phyloP scores from a whole-genome alignment of 2,113 vertebrate genomes.

The Mus pahari region DNA sequence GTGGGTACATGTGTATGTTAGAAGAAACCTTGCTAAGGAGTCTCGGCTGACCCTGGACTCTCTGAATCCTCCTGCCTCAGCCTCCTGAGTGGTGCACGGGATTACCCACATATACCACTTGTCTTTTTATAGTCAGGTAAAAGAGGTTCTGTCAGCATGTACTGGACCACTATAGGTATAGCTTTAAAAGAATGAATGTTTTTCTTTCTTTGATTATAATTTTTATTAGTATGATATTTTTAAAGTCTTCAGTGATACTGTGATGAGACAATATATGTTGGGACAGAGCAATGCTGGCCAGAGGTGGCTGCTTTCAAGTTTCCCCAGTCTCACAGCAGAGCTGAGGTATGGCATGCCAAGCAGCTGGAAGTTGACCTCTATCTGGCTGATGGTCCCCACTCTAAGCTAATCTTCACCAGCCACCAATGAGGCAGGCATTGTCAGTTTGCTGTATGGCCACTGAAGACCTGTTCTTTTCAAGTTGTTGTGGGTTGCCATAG shows the following conservation, averaged over 20 bases:
- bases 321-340: background rate
- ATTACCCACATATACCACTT: background rate
- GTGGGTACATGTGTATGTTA: background rate
- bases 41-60: background rate
- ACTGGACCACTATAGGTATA: conserved; percentile 46
- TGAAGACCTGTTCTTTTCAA: background rate
- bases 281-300: conserved; percentile 54
- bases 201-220: conserved; percentile 73
- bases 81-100: background rate
- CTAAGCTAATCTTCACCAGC: conserved; percentile 6
- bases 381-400: background rate
- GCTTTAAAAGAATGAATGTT: conserved; percentile 42
- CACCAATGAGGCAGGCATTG: rapidly evolving
- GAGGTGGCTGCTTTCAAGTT: background rate
- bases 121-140: conserved; percentile 52
- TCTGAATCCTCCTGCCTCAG: background rate
- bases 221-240: conserved; percentile 43
- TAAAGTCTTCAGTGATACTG: background rate
- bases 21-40: background rate
- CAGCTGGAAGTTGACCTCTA: background rate
- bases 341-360: background rate
- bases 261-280: conserved; percentile 36
- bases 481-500: conserved; percentile 79
- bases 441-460: background rate
- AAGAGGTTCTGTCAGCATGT: conserved; percentile 30